Base-by-base conservation (phyloP, 2,888 invertebrate species). In the Drosophila tanythrix region DNA sequence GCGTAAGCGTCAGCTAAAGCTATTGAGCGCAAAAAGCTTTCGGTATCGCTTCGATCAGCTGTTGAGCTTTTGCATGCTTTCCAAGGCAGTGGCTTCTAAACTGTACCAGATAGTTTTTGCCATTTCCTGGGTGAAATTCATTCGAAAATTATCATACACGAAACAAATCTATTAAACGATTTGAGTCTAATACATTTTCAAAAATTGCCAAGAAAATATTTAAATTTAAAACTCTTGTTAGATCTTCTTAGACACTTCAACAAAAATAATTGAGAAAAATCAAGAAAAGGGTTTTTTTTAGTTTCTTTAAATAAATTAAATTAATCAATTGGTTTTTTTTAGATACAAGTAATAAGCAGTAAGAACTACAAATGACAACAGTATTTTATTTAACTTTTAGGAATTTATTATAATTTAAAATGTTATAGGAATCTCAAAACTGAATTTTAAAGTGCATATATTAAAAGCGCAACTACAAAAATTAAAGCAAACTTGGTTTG, bases 1-100 rank as follows among this genome's bases (percentile, higher is more conserved):
- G 29, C 35, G 35, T 31, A 48, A 53, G 27, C 29, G 40, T 7
- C 15, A 25, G 50, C 35, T 15, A 58, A 77, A 77, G 76, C 78
- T 78, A 15, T 18, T 43, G 61, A 70, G 65, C 50, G 53, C 18
- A 27, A 78, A 78, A 71, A 79, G 71, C 79, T 79, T 38, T 50
- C 6, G 11, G 31, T 3, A 6, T 10, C 25, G 40, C 31, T 36
- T 3, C 21, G 79, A 78, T 78, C 77, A 78, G 75, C 77, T 78
- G 77, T 64, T 58, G 60, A 70, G 63, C 65, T 78, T 78, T 75
- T 67, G 8, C 27, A 18, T 15, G 57, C 21, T 40, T n/a, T 31
- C 15, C 3, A 46, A 4, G 2, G 8, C 38, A 56, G 7, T 38
- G 11, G 8, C 29, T 38, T 4, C 5, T 7, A 38, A 56, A 56